Base-by-base conservation (phyloP, 2,797 vertebrate genomes). In the Odontamblyopus rebecca region DNA sequence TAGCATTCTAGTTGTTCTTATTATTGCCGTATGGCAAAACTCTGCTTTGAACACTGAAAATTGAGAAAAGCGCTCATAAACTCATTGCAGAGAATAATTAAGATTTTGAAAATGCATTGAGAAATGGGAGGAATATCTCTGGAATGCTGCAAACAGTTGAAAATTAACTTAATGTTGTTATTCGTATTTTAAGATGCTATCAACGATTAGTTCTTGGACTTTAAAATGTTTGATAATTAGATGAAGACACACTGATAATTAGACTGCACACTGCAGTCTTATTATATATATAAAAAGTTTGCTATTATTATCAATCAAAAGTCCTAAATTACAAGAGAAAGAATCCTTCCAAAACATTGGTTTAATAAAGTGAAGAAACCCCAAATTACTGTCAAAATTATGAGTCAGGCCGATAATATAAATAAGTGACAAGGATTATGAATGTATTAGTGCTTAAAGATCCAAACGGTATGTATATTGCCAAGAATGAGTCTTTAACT, bases 401-500 rank as follows among this genome's bases (percentile, higher is more conserved):
- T 48, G 44, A 48, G 3, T 48, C 16, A 23, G 62, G n/a, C 6
- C 4, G 27, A 48, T 7, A 63, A 6, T 12, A 41, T 41, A 15
- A 44, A 41, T 62, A 23, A 44, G n/a, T 65, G 62, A 48, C 62
- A 19, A n/a, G 8, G 19, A 44, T 65, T 65, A 26, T 65, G n/a
- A 48, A 26, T 63, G 41, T 50, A 65, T 65, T 44, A 48, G 62
- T 18, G 15, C 23, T 65, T 29, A 26, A 50, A 50, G 41, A 13
- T 65, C 41, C 26, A 18, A 50, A 50, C 29, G 26, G 23, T 26
- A 48, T 48, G 44, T 48, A 16, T 48, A 48, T 16, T 65, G 62
- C 38, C 62, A 65, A 48, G 13, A 65, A 65, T 44, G 26, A 48
- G 38, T 23, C 23, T 41, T 41, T 64, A 64, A 65, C 41, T 51